These are phyloP conservation scores for Hippocampus kuda DNA, from an alignment of 2,797 vertebrate species.

Conservation along the genomic window DNA sequence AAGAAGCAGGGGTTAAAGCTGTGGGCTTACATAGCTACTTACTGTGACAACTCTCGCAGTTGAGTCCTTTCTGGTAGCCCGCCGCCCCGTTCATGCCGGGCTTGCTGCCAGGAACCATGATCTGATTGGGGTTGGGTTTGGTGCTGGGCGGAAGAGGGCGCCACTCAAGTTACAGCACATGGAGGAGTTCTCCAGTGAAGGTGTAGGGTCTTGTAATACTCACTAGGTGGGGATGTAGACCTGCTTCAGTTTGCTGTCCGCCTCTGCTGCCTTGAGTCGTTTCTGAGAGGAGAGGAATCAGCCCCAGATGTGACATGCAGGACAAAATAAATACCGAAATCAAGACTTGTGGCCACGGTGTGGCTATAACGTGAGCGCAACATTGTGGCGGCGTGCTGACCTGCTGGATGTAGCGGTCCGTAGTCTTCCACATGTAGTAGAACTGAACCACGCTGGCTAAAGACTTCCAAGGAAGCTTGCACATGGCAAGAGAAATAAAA, in stretches of 20 bases:
- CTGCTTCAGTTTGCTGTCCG: conserved; percentile 97
- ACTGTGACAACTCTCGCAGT: conserved; percentile 93
- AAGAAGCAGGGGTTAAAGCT: not conserved
- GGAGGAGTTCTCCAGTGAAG: not conserved
- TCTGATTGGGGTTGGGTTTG: conserved; percentile 94
- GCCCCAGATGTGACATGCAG: too few species aligned
- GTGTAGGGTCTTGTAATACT: conserved; percentile 56
- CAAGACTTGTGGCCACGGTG: not conserved
- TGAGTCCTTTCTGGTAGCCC: conserved; percentile 86
- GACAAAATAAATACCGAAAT: not conserved
- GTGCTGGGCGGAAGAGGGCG: conserved; percentile 63
- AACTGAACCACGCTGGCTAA: conserved; percentile 97
- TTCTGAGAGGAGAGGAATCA: conserved; percentile 64
- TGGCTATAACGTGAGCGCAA: not conserved
- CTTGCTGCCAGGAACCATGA: conserved; percentile 84
- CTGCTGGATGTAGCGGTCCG: conserved; percentile 97
- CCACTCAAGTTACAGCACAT: not conserved
- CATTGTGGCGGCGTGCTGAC: conserved; percentile 43
- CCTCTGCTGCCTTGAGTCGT: conserved; percentile 95
- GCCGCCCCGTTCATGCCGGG: conserved; percentile 87
- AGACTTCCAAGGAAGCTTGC: conserved; percentile 95
- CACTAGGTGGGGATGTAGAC: conserved; percentile 99
- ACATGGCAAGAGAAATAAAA: not conserved
- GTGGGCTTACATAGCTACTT: conserved; percentile 52
- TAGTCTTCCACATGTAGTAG: conserved; percentile 99